Conservation (phyloP, 23 tunicate species). For the Diplosoma virens region DNA sequence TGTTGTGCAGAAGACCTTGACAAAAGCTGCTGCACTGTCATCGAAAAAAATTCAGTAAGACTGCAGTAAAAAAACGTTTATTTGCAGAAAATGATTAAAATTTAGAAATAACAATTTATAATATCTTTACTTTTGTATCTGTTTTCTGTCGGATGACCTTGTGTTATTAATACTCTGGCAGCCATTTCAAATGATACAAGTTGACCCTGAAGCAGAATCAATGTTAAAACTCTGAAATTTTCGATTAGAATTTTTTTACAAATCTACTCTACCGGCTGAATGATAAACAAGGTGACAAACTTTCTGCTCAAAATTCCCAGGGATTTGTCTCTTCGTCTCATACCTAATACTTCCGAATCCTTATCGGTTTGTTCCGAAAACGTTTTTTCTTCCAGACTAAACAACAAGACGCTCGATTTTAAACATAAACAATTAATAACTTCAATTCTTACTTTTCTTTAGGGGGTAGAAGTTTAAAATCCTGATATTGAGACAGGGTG, state of each 20-base stretch:
- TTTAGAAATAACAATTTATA: too few species aligned
- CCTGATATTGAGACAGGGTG: not conserved
- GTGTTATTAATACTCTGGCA: conserved; percentile 37
- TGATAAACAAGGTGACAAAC: conserved; percentile 59
- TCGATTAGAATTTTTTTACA: not conserved
- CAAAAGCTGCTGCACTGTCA: too few species aligned
- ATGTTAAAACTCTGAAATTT: not conserved
- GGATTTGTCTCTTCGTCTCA: conserved; percentile 62
- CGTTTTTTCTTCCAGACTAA: too few species aligned
- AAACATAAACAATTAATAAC: too few species aligned
- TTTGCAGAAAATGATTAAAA: too few species aligned
- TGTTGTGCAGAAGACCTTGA: too few species aligned
- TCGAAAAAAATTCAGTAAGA: too few species aligned
- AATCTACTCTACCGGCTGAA: conserved; percentile 20
- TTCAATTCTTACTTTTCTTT: too few species aligned
- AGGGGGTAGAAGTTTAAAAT: not conserved
- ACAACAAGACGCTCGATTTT: too few species aligned
- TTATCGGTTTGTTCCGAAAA: not conserved
- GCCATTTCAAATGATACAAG: conserved; percentile 60
- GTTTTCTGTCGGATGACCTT: conserved; percentile 36
- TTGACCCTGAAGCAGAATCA: conserved; percentile 24
- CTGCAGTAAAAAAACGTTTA: too few species aligned
- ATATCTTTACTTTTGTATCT: conserved; percentile 73
- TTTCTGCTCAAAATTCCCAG: conserved; percentile 58
- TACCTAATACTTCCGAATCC: not conserved